Evolutionary conservation across 2,113 vertebrate species (phyloP).

Genomic region (Pholis gunnellus): DNA sequence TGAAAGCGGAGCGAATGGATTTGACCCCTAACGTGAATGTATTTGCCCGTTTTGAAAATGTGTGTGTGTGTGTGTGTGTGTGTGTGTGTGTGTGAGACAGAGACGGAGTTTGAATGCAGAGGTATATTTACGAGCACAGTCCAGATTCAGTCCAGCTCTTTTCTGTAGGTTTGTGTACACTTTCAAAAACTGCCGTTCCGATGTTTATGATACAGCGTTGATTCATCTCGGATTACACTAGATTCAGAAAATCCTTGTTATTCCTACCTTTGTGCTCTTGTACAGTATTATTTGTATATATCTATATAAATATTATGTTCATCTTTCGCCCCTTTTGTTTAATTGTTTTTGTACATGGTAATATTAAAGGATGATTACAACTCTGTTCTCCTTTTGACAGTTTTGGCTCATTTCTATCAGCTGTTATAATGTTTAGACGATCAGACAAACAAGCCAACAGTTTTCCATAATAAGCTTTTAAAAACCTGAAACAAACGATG

Average conservation of each 20-base stretch:
- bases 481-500: neutral
- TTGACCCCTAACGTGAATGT: conserved; percentile 69
- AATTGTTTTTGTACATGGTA: conserved; percentile 30
- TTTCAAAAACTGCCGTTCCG: conserved; percentile 24
- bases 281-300: conserved; percentile 82
- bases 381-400: neutral
- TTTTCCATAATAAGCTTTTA: neutral
- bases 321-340: conserved; percentile 41
- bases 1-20: conserved; percentile 70
- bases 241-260: conserved; percentile 36
- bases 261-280: conserved; percentile 68
- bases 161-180: conserved; percentile 30
- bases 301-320: conserved; percentile 77
- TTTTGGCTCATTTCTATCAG: neutral
- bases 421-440: neutral
- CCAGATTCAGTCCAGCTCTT: conserved; percentile 67
- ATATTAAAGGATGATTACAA: conserved; percentile 63
- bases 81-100: neutral
- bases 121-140: conserved; percentile 58
- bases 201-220: conserved; percentile 38
- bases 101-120: conserved; percentile 26
- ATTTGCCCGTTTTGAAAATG: conserved; percentile 52
- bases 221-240: conserved; percentile 56
- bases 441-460: neutral
- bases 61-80: conserved; percentile 24